These are phyloP conservation scores for Danionella cerebrum DNA, from an alignment of 2,113 vertebrate species.

Conservation along the genomic window DNA sequence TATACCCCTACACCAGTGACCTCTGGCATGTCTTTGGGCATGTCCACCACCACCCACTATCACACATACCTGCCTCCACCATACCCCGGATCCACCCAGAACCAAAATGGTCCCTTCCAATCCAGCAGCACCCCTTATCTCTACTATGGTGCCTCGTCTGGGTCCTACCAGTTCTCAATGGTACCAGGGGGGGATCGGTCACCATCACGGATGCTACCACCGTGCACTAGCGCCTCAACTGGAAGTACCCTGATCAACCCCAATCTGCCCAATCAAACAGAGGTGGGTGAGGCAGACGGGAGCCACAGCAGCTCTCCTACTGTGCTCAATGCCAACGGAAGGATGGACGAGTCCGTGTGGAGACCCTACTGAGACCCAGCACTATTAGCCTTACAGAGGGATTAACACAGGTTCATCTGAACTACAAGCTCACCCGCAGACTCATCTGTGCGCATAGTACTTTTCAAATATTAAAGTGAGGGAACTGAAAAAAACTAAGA, in stretches of 20 bases:
- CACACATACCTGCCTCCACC: constrained; percentile 98
- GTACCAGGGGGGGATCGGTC: constrained; percentile 83
- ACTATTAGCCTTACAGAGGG: constrained; percentile 13
- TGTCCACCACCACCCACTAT: constrained; percentile 82
- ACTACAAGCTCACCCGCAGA: constrained; percentile 42
- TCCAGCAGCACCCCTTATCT: constrained; percentile 99
- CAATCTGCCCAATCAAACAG: constrained; percentile 83
- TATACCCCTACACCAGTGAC: constrained; percentile 93
- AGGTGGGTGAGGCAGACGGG: constrained; percentile 79
- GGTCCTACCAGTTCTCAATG: constrained; percentile 86
- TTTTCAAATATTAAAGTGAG: no score
- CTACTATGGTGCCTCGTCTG: constrained; percentile 85
- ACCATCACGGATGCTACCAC: constrained; percentile 82
- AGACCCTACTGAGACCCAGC: constrained; percentile 70
- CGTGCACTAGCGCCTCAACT: constrained; percentile 93
- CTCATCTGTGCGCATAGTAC: no score
- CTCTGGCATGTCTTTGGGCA: constrained; percentile 94
- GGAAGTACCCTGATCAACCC: constrained; percentile 93
- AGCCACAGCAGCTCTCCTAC: constrained; percentile 88
- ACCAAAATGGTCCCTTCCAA: constrained; percentile 98
- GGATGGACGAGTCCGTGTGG: constrained; percentile 89
- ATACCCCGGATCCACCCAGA: constrained; percentile 96
- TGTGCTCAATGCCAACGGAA: constrained; percentile 83
- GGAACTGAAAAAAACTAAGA: no score
- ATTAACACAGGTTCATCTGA: constrained; percentile 16